Base-by-base conservation (phyloP, 1,140 invertebrate genomes). In the Sitodiplosis mosellana region DNA sequence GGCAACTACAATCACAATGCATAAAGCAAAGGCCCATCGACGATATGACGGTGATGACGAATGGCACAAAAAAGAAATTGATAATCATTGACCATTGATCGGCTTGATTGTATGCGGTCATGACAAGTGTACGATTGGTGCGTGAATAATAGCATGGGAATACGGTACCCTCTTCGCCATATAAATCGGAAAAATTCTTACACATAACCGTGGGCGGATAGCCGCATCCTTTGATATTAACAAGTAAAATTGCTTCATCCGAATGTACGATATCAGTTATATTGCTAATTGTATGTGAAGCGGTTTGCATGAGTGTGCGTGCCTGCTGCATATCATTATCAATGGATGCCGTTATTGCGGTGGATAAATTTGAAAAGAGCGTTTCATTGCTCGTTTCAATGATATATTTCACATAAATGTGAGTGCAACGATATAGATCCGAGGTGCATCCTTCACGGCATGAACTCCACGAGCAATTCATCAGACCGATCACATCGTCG, bases 401-500 rank as follows among this genome's bases (percentile, higher is more conserved):
- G 21, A 64, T 59, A 52, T 64, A 89, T 53, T 77, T 79, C 45
- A 89, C 85, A 65, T 84, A 86, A 47, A 90, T 78, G 61, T 87
- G 84, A 8, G 80, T 84, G 64, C 87, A 90, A 50, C 76, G 74
- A 66, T 87, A 88, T 40, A 86, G 75, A 65, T 88, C 85, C 56
- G 80, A 85, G 36, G 87, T 89, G 64, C 87, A 90, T 7, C 87
- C 87, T 63, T 88, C 84, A 34, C 85, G 70, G 55, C 87, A 90
- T 0, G 83, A 87, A 49, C 80, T 83, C 83, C 83, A 87, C 8
- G 80, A 80, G 64, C 86, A 88, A 62, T 88, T 87, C 62, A 81
- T 80, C 36, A 87, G 69, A 1, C 85, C 82, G 34, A 74, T 69
- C 36, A 79, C 68, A 54, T 87, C 79, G 56, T 86, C 82, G n/a